Base-by-base conservation (phyloP, 1,140 invertebrate species). In the Sarcophaga bullata region DNA sequence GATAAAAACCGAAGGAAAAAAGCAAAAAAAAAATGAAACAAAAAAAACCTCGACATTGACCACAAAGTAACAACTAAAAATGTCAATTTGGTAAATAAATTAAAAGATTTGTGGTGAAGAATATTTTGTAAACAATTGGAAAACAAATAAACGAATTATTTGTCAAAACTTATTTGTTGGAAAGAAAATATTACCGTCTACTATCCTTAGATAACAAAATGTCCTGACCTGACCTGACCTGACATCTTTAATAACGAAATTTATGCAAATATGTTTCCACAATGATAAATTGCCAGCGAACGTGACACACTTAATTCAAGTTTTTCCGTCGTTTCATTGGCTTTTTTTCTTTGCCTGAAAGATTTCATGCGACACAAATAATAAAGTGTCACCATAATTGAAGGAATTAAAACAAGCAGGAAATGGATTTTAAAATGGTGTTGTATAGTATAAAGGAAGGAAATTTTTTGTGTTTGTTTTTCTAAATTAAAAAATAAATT, bases 41-140 rank as follows among this genome's bases (percentile, higher is more conserved):
- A 58, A 58, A 58, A n/a, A 58, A 58, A 58, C 4, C 13, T 58
- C 15, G 10, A 58, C n/a, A 58, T 7, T 58, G 54, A 58, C 54
- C 54, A n/a, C 54, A 58, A 58, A 58, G 54, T 58, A 58, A 58
- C 54, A 58, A 58, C 54, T 58, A 58, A 58, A 37, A 58, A 58
- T 58, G 54, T 58, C 54, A 58, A 58, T 58, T 58, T 37, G 54
- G 54, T 58, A 58, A 58, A 58, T 58, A 58, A 58, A 58, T 58
- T 58, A 58, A 58, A 15, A 58, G 54, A 58, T 13, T 58, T 58
- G 54, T 58, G n/a, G 54, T 58, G n/a, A 58, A 58, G 54, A 58
- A 58, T 58, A 58, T 58, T 58, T 58, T 58, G n/a, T 58, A 15
- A 13, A 58, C 11, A 58, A 58, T 15, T n/a, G n/a, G 13, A 58